Evolutionary conservation across 2,888 invertebrate genomes (phyloP).

Genomic region (Petrolisthes manimaculis): DNA sequence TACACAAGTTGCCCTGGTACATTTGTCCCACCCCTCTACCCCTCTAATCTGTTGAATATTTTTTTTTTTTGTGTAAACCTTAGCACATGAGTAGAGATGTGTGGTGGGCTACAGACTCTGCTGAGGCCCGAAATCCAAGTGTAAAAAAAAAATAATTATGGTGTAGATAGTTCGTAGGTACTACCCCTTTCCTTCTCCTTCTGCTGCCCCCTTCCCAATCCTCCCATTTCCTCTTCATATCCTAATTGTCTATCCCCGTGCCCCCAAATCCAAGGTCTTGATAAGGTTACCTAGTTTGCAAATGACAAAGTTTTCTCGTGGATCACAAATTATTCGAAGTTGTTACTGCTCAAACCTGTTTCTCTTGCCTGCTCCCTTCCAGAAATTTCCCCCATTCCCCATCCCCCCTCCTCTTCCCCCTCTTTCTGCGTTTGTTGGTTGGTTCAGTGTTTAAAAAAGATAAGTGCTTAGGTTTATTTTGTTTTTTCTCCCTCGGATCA

Average conservation of each 20-base stretch:
- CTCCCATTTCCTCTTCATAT: neutral
- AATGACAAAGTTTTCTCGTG: slow-evolving; percentile 48
- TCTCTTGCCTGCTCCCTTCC: neutral
- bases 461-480: slow-evolving; percentile 50
- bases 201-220: neutral
- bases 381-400: neutral
- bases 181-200: neutral
- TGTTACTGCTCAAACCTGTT: slow-evolving; percentile 61
- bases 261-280: slow-evolving; percentile 33
- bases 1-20: slow-evolving; percentile 54
- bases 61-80: slow-evolving; percentile 54
- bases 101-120: slow-evolving; percentile 47
- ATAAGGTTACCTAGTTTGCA: slow-evolving; percentile 60
- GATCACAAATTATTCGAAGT: slow-evolving; percentile 52
- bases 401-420: neutral
- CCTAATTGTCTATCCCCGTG: neutral
- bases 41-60: neutral
- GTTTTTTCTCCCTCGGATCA: slow-evolving; percentile 47
- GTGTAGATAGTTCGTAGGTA: slow-evolving; percentile 59
- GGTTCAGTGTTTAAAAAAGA: slow-evolving; percentile 45
- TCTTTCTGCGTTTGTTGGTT: slow-evolving; percentile 44
- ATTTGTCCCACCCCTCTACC: slow-evolving; percentile 55
- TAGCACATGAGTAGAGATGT: slow-evolving; percentile 58
- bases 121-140: slow-evolving; percentile 51
- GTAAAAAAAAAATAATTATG: slow-evolving; percentile 52